phyloP scores from a whole-genome alignment of 2,113 vertebrate genomes.

The Felis chaus region DNA sequence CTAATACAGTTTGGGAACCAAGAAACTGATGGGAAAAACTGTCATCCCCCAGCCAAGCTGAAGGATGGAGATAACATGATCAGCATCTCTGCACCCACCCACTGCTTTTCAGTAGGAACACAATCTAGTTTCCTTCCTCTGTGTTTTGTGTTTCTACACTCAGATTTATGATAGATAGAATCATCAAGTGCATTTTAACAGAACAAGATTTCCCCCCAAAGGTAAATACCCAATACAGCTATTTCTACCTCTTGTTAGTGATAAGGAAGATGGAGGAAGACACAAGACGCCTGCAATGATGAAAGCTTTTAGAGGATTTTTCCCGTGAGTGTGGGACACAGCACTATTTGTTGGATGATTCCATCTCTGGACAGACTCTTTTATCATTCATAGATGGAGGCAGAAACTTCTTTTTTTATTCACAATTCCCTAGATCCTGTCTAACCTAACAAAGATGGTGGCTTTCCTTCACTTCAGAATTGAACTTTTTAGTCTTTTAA shows the following conservation, averaged over 20 bases:
- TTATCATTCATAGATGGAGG: conserved; percentile 21
- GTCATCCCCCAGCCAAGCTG: background rate
- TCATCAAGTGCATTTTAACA: conserved; percentile 47
- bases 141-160: conserved; percentile 10
- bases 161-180: conserved; percentile 35
- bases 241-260: conserved; percentile 32
- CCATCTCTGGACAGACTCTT: background rate
- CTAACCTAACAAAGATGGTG: background rate
- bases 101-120: conserved; percentile 7
- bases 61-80: conserved; percentile 48
- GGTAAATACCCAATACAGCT: conserved; percentile 24
- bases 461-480: background rate
- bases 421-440: background rate
- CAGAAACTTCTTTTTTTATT: conserved; percentile 26
- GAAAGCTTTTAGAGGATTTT: background rate
- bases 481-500: conserved; percentile 31
- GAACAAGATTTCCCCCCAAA: background rate
- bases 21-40: conserved; percentile 8
- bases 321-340: background rate
- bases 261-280: conserved; percentile 28
- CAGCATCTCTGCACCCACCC: background rate
- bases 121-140: conserved; percentile 14
- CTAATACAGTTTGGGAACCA: background rate
- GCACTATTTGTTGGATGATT: background rate
- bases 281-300: background rate